These are phyloP conservation scores for Copsychus sechellarum DNA, from an alignment of 2,113 vertebrate genomes.

Conservation along the genomic window DNA sequence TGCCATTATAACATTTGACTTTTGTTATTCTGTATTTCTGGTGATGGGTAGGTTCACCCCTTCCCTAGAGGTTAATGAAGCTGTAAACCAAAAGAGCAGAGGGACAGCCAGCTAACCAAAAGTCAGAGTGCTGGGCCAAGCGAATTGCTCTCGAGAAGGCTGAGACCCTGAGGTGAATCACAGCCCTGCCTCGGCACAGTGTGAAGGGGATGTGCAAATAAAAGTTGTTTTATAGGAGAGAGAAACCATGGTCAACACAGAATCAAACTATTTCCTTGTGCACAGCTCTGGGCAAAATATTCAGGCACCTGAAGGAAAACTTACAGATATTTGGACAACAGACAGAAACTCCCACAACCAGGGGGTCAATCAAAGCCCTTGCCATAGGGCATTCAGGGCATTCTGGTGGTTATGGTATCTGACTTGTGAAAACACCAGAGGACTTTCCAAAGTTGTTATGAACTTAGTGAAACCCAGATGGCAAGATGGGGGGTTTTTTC, in stretches of 20 bases:
- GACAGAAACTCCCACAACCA: background rate
- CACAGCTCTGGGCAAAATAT: background rate
- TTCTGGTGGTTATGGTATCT: background rate
- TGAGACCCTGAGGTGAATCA: background rate
- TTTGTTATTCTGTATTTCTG: constrained; percentile 14
- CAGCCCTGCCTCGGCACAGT: rapidly evolving
- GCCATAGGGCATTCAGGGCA: background rate
- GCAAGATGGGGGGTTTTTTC: background rate
- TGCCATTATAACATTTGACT: background rate
- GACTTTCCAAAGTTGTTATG: background rate
- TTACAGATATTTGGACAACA: background rate
- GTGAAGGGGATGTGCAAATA: background rate
- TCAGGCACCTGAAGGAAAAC: background rate
- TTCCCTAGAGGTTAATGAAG: background rate
- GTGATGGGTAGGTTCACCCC: rapidly evolving
- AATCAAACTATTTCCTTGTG: background rate
- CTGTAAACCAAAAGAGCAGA: background rate
- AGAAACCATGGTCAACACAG: rapidly evolving
- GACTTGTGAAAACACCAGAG: background rate
- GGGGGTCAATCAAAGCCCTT: background rate
- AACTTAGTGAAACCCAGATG: background rate
- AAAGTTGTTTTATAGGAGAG: background rate
- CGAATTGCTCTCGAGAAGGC: background rate
- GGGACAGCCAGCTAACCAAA: background rate
- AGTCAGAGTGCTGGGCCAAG: background rate